A percentile compares a stretch with the other conserved stretches of the same genome.
phyloP scores from a whole-genome alignment of 2,797 vertebrate species.

The Esox lucius region DNA sequence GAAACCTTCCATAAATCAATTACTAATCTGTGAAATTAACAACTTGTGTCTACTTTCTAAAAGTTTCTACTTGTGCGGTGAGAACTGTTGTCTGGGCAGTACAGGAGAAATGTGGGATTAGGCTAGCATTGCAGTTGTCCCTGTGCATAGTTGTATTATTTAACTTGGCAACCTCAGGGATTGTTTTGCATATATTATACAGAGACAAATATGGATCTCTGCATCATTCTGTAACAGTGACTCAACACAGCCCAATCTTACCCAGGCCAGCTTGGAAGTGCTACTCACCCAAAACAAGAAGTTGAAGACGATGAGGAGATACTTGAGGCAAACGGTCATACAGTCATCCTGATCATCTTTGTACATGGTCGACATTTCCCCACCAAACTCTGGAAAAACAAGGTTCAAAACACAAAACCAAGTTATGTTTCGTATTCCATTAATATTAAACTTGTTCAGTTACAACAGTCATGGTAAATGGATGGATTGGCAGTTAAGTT shows the following conservation, averaged over 20 bases:
- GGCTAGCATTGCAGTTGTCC: too few relatives aligned
- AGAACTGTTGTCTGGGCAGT: too few relatives aligned
- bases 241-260: not conserved
- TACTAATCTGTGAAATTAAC: not conserved
- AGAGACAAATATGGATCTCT: too few relatives aligned
- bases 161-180: too few relatives aligned
- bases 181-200: too few relatives aligned
- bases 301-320: constrained; percentile 87
- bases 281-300: constrained; percentile 90
- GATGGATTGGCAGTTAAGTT: too few relatives aligned
- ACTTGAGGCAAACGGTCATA: constrained; percentile 83
- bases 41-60: not conserved
- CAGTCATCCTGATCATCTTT: constrained; percentile 82
- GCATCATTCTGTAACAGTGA: too few relatives aligned
- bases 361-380: constrained; percentile 73
- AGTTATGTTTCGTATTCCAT: not conserved
- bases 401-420: constrained; percentile 13
- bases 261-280: not conserved
- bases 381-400: constrained; percentile 28
- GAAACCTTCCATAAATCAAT: not conserved
- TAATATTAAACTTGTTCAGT: too few relatives aligned
- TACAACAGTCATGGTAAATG: too few relatives aligned
- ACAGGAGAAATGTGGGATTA: too few relatives aligned
- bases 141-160: too few relatives aligned
- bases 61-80: not conserved